Evolutionary conservation across 2,888 invertebrate species (phyloP), one percentile per base, ranked within the genome.

Genomic region (Drosophila parthenogenetica): DNA sequence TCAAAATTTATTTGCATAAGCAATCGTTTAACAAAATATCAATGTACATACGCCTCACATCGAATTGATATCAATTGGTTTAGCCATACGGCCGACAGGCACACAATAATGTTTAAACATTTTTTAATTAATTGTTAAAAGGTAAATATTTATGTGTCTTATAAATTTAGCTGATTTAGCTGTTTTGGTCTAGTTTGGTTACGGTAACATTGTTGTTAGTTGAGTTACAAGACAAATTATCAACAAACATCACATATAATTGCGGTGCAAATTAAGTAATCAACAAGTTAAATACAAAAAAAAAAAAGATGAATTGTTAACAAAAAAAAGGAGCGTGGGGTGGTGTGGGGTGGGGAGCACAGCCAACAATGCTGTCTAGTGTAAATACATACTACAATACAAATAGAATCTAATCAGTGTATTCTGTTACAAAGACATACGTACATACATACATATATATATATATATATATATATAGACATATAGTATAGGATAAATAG

Each of bases 401-500:
- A 73, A 69, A 50, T 61, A 61, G 57, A 65, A 73, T 59, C 61
- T 66, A 73, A 49, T 55, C 62, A 29, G 40, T 62, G 65, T 73
- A 73, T 59, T 73, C 32, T 45, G 39, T 62, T 49, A 67, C 39
- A 62, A 50, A 35, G 46, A 62, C 49, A 59, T 46, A 58, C 13
- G 1, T 13, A 35, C 2, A 35, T 35, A 35, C 13, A 29, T 29
- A 29, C 3, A 19, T 54, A 8, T 8, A 29, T 29, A 29, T 29
- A 29, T 35, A 35, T 35, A 35, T 29, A 29, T 54, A 32, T 42
- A 61, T 45, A 58, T 46, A 58, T 29, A 29, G 29, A 8, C 7
- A 29, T 29, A 29, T 29, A 29, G 29, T 29, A 8, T 29, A 29
- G 29, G 16, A 48, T 70, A 73, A 59, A 70, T 66, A 39, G 53